These are phyloP conservation scores for Valencia hispanica DNA, from an alignment of 2,797 vertebrate species.

Conservation along the genomic window DNA sequence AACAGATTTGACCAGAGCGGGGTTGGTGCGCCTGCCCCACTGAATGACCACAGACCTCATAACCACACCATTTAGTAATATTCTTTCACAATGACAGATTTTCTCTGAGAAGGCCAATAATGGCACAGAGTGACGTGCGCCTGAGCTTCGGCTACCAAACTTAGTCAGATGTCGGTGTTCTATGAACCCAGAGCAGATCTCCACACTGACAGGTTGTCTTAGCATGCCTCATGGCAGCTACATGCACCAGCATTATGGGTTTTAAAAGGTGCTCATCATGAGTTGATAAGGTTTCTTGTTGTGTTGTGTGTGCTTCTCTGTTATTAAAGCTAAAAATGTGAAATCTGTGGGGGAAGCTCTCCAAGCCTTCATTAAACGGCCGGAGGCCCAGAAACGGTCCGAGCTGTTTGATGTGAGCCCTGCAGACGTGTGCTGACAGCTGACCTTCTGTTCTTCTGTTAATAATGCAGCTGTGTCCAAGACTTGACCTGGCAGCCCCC, in stretches of 20 bases:
- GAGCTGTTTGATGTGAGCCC: conserved; percentile 51
- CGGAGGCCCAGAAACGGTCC: conserved; percentile 24
- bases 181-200: too few relatives aligned
- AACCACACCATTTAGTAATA: too few relatives aligned
- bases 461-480: conserved; percentile 66
- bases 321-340: conserved; percentile 11
- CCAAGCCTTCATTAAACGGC: conserved; percentile 24
- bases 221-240: too few relatives aligned
- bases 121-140: too few relatives aligned
- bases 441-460: conserved; percentile 71
- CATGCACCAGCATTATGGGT: neutral
- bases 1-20: too few relatives aligned
- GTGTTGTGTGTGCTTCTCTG: neutral
- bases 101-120: too few relatives aligned
- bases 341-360: conserved; percentile 9
- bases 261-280: neutral
- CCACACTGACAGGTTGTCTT: too few relatives aligned
- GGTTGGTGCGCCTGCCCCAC: too few relatives aligned
- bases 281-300: neutral
- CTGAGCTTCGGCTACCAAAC: too few relatives aligned
- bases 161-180: too few relatives aligned
- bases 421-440: conserved; percentile 55
- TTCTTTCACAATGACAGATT: too few relatives aligned
- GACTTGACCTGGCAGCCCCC: conserved; percentile 50
- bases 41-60: too few relatives aligned